Conservation (phyloP, 2,113 vertebrate species). For the Larimichthys crocea region DNA sequence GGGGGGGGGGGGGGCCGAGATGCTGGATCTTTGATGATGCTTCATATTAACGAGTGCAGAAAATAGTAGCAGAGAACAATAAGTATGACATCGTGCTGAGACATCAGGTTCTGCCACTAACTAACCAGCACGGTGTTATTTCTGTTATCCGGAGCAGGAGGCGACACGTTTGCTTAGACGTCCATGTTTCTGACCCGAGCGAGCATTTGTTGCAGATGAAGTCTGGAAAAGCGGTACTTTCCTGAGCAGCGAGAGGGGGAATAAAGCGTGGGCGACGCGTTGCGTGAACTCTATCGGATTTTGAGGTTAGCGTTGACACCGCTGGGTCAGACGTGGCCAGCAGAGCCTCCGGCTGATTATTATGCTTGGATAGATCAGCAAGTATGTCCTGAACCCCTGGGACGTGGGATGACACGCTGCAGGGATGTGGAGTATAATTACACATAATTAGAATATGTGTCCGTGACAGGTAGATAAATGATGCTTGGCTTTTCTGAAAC, state of each 20-base stretch:
- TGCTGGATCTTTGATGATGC: constrained; percentile 29
- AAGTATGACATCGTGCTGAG: constrained; percentile 16
- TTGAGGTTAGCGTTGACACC: constrained; percentile 15
- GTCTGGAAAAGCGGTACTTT: too few relatives aligned
- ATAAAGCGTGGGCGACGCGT: constrained; percentile 4
- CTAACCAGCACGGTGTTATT: background rate
- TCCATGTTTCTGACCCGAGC: background rate
- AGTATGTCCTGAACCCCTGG: constrained; percentile 24
- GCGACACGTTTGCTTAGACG: background rate
- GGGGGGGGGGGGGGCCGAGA: background rate
- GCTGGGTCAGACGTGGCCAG: constrained; percentile 12
- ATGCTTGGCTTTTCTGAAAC: background rate
- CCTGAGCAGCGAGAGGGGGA: constrained; percentile 16
- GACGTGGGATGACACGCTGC: constrained; percentile 32
- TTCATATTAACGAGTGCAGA: constrained; percentile 49
- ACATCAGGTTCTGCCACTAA: background rate
- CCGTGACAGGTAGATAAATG: constrained; percentile 20
- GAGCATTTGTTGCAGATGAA: background rate
- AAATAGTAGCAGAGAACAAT: constrained; percentile 39
- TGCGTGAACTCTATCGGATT: constrained; percentile 32
- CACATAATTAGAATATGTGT: constrained; percentile 40
- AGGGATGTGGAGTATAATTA: constrained; percentile 36
- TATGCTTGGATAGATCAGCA: constrained; percentile 5
- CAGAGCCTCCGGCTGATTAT: constrained; percentile 30
- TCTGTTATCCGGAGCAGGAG: background rate